Percentiles rank a stretch among this genome's conserved stretches.
Conservation (phyloP, 2,888 invertebrate species). For the Archips crataeganus region DNA sequence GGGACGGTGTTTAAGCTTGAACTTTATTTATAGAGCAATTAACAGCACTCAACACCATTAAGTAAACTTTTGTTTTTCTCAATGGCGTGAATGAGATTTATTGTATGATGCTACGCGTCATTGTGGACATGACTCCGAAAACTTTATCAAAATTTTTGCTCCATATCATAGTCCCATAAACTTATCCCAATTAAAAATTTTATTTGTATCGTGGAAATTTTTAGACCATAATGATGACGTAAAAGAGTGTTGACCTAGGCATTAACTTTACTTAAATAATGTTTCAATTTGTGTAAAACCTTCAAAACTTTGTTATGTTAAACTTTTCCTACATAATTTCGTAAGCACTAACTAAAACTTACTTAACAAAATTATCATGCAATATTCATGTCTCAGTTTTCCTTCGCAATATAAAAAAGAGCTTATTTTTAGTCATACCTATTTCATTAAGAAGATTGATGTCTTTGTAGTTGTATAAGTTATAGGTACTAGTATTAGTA, state of each 20-base stretch:
- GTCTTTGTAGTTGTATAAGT: not conserved
- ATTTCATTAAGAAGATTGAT: not conserved
- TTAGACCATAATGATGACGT: not conserved
- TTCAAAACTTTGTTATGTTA: not conserved
- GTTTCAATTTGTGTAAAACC: not conserved
- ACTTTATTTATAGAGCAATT: conserved; percentile 55
- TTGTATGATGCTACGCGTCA: conserved; percentile 13
- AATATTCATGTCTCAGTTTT: not conserved
- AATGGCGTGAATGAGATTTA: conserved; percentile 39
- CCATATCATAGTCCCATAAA: too few relatives aligned
- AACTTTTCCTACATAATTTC: not conserved
- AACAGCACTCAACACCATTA: conserved; percentile 51
- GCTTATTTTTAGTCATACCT: not conserved
- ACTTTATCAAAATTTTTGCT: not conserved
- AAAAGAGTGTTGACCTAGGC: not conserved
- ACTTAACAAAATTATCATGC: not conserved
- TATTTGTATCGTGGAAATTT: not conserved
- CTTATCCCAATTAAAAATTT: not conserved
- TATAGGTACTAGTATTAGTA: too few relatives aligned
- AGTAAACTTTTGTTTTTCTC: conserved; percentile 46
- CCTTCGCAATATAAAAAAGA: not conserved
- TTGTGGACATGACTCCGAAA: not conserved
- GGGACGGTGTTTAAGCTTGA: conserved; percentile 46
- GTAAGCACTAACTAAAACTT: conserved; percentile 4
- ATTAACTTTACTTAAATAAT: too few relatives aligned